Evolutionary conservation across 2,888 invertebrate genomes (phyloP), one percentile per base, ranked within the genome.

Genomic region (Caenorhabditis sp.): DNA sequence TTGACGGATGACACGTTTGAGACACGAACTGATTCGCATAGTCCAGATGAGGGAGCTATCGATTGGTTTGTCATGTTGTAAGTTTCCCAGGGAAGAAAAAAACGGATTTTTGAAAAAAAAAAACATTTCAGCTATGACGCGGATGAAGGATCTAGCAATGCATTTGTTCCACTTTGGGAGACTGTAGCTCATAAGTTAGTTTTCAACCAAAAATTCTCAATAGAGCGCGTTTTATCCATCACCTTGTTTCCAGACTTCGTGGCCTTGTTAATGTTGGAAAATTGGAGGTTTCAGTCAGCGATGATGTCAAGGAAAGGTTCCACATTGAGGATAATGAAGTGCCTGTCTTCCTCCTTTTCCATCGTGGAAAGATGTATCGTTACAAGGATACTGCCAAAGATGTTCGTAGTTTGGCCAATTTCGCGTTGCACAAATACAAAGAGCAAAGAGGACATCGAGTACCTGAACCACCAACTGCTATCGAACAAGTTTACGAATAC

Each of bases 41-140:
- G 83, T 36, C 88, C 88, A 31, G 83, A 85, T 63, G 85, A 87
- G 69, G 85, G 86, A 25, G 66, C 82, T 23, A 78, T 88, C 57
- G 87, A 87, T 64, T 87, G 87, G 87, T 85, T 88, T 64, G 86
- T 87, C 60, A 85, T 87, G 86, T 87, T 87, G 85, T 85, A 63
- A 84, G 85, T 85, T 8, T n/a, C n/a, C n/a, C n/a, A 58, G 65
- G 5, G 8, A 4, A 52, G 14, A 52, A 52, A 7, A 21, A 52
- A 8, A 7, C 5, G 14, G 14, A n/a, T 8, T 21, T 52, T 21
- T 52, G 5, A 21, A 52, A 52, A 5, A 27, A 38, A 27, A 58
- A 10, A 2, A 52, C 14, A 20, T 59, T 77, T 62, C 52, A 85
- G 85, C 71, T 87, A 87, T 74, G 85, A 86, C 72, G 83, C 84